Evolutionary conservation across 2,888 invertebrate species (phyloP), one percentile per base, ranked within the genome.

Genomic region (Tenthredo distinguenda): DNA sequence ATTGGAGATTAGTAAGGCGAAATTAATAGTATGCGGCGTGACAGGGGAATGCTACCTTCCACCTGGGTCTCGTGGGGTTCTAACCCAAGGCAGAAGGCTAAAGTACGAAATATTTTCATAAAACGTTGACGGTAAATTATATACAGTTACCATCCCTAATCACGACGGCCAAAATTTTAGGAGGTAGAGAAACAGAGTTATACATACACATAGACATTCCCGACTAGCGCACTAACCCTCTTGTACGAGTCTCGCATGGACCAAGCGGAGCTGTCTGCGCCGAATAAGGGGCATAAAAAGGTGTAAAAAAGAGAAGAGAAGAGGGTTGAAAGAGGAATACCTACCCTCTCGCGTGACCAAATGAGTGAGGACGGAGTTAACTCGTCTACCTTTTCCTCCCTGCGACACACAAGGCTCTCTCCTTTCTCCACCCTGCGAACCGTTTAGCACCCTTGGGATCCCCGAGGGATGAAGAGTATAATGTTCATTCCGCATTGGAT

Each of bases 1-100:
- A 91, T 92, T 91, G 90, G 90, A 91, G 92, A 92, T 92, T 92
- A 92, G 91, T 87, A 88, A 88, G 89, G 88, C 87, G 89, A 91
- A 92, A 92, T 92, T 92, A 92, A 92, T 91, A 91, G 90, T 89
- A 87, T 87, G 86, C 86, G 43, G 87, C 85, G 86, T 90, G 91
- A 91, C 91, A 91, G 88, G 87, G 88, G 87, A 87, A 88, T 86
- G 87, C 87, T 85, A 84, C 40, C 86, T 90, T 89, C 90, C 91
- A 91, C 90, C 91, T 91, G 91, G 87, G 89, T 21, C 88, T 43
- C 55, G 50, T 26, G 68, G 47, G 43, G 15, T 83, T 21, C 65
- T 43, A 65, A 43, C 81, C 62, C 1, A 15, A 47, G 47, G 47
- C 34, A 15, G 15, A 47, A 43, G 47, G 47, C 34, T 26, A 43